Percentiles rank a stretch among this genome's conserved stretches.
Conservation (phyloP, 2,113 vertebrate genomes). For the Leucopternis melanops region DNA sequence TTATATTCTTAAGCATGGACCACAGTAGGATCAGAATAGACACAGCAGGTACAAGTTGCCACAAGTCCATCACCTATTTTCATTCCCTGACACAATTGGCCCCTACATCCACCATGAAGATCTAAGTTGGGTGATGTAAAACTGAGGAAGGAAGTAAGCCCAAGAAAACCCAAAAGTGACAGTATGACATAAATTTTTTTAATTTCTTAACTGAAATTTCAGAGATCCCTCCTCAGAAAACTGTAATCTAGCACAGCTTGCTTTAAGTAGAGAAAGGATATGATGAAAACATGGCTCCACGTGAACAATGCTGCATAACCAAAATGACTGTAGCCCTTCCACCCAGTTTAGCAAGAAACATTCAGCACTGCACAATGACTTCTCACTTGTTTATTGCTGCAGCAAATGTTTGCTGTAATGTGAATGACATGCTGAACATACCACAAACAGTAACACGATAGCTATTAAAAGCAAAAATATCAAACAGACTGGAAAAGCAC, state of each 20-base stretch:
- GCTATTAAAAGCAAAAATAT: slow-evolving; percentile 43
- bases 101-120: neutral
- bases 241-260: neutral
- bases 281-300: neutral
- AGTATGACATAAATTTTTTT: neutral
- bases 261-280: neutral
- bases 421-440: slow-evolving; percentile 19
- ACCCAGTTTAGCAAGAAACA: neutral
- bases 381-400: neutral
- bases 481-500: slow-evolving; percentile 10
- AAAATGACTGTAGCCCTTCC: neutral
- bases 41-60: neutral
- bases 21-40: neutral
- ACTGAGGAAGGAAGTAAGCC: neutral
- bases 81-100: neutral
- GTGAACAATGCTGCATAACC: neutral
- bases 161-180: neutral
- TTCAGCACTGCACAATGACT: neutral
- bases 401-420: slow-evolving; percentile 1
- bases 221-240: neutral
- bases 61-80: neutral
- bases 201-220: neutral
- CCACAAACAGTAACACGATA: neutral
- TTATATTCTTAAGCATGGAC: neutral
- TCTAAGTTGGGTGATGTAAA: neutral